phyloP scores from a whole-genome alignment of 2,113 vertebrate genomes.

The Sitta europaea region DNA sequence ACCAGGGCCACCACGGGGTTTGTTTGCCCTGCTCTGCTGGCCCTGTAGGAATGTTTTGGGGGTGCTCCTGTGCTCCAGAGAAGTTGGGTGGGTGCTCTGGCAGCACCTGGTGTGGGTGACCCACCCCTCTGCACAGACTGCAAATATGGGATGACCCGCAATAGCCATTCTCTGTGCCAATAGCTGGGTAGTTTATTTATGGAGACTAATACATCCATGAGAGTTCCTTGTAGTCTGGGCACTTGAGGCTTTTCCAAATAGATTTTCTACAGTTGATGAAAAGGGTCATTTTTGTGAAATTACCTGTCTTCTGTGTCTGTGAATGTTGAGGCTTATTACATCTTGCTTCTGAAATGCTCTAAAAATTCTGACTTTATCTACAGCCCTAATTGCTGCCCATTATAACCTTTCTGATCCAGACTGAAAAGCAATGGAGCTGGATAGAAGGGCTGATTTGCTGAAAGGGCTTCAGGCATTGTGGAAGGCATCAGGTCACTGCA shows the following conservation, averaged over 20 bases:
- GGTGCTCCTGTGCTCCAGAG: neutral
- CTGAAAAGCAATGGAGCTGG: neutral
- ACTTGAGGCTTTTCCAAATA: neutral
- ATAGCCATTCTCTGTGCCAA: neutral
- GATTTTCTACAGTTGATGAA: neutral
- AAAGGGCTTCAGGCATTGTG: neutral
- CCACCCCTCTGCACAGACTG: neutral
- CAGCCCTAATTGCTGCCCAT: neutral
- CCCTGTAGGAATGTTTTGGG: neutral
- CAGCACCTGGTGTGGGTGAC: neutral
- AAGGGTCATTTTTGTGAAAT: neutral
- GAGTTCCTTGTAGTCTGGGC: neutral
- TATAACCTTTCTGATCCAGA: neutral
- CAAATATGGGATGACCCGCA: neutral
- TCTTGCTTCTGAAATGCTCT: neutral
- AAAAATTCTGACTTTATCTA: neutral
- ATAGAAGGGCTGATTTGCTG: neutral
- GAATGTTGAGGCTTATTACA: fast-evolving
- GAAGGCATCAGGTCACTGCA: neutral
- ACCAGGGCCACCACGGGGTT: neutral
- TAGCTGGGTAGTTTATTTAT: neutral
- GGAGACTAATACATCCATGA: too few species aligned
- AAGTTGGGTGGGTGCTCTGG: neutral
- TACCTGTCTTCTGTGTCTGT: neutral
- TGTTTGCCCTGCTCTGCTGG: neutral